A percentile compares a stretch with the other conserved stretches of the same genome.
phyloP scores from a whole-genome alignment of 2,888 invertebrate species.

The Oscheius sp. region DNA sequence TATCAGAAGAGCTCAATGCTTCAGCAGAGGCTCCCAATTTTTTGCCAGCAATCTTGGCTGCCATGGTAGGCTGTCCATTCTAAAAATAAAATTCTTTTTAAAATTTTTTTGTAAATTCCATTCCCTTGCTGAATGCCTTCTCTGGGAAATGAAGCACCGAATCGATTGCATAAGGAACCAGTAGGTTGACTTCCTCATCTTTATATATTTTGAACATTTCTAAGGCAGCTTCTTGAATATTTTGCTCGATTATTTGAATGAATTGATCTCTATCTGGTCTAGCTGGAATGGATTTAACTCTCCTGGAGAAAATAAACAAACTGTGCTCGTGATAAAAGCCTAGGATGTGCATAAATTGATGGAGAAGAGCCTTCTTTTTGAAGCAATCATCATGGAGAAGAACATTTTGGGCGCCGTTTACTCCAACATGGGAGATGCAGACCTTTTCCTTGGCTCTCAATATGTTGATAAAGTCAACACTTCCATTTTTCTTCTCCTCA shows the following conservation, averaged over 20 bases:
- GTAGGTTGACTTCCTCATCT: not conserved
- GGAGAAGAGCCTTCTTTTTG: not conserved
- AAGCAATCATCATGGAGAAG: not conserved
- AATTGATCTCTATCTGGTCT: not conserved
- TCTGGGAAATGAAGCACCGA: not conserved
- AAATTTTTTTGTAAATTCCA: not conserved
- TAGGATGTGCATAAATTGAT: not conserved
- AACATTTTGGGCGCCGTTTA: not conserved
- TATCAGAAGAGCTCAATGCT: not conserved
- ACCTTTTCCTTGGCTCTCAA: not conserved
- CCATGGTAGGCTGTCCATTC: not conserved
- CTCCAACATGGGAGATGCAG: not conserved
- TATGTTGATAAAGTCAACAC: not conserved
- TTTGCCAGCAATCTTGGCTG: not conserved
- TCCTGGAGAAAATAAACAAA: not conserved
- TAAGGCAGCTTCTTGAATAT: too few species aligned
- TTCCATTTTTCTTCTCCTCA: not conserved
- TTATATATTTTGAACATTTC: not conserved
- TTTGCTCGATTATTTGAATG: not conserved
- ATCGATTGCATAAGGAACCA: not conserved
- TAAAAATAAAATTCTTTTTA: not conserved
- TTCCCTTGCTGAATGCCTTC: not conserved
- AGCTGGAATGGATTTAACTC: not conserved
- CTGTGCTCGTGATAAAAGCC: conserved; percentile 12
- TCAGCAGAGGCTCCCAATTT: not conserved